Base-by-base conservation (phyloP, 2,888 invertebrate species). In the Orthonevra nobilis region DNA sequence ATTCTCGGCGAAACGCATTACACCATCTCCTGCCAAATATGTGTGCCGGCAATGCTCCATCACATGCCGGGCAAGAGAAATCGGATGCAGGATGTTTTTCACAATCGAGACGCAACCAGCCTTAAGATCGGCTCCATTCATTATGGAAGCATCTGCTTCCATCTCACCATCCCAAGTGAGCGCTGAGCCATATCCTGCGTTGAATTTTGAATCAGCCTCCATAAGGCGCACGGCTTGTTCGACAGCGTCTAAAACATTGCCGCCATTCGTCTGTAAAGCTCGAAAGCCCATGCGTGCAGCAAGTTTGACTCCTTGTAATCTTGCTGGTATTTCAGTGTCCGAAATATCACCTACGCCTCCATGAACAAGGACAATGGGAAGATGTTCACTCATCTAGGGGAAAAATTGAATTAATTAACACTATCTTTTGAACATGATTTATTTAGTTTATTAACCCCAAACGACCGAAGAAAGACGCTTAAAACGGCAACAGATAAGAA, bases 141-240 rank as follows among this genome's bases (percentile, higher is more conserved):
- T 95, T 20, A 96, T 92, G 66, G 95, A 92, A 0, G 96, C 95
- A 89, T 96, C 96, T 92, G 95, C 94, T 90, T 96, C 96, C 0
- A 96, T 93, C 83, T 93, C 92, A 1, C 95, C 95, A 52, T 92
- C 92, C 10, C 92, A 85, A 83, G 93, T 96, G 68, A 96, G 89
- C 3, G 94, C 95, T 0, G 95, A 93, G 1, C 96, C 96, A 85
- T 92, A 93, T 1, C 96, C 96, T 46, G 95, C 94, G 90, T 96
- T 96, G 85, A 96, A 96, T 48, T 91, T 91, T 83, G 92, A 92
- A 88, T 94, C 92, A 75, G 92, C 91, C 87, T 96, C 96, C 92
- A 96, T 92, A n/a, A 90, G 89, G 10, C 91, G 90, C 0, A 96
- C 93, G 7, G 95, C 94, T 14, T 91, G 92, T 88, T 95, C 94